Evolutionary conservation across 2,113 vertebrate species (phyloP).

Genomic region (Alouatta palliata): DNA sequence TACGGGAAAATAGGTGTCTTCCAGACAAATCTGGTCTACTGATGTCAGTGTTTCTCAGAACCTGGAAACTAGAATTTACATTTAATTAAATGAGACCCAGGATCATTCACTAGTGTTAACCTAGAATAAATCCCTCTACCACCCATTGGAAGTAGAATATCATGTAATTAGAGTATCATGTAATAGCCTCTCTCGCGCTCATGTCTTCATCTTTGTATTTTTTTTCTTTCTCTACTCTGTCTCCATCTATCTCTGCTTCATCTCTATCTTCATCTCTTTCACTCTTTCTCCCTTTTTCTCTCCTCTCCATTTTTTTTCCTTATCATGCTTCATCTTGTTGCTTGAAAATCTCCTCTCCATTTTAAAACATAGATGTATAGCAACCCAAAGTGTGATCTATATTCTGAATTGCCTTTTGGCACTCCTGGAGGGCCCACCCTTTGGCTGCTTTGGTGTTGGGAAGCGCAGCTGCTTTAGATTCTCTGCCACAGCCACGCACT

Average conservation of each 20-base stretch:
- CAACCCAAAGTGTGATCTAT: neutral
- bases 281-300: neutral
- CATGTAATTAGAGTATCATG: neutral
- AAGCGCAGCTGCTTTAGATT: neutral
- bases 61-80: neutral
- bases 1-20: neutral
- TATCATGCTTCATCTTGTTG: too few relatives aligned
- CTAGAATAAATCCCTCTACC: neutral
- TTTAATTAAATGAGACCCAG: slow-evolving; percentile 14
- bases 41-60: neutral
- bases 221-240: neutral
- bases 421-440: neutral
- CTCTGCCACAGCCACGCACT: neutral
- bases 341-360: neutral
- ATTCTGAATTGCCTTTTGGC: neutral
- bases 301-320: neutral
- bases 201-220: neutral
- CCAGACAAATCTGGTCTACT: neutral
- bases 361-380: neutral
- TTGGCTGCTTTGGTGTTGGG: neutral
- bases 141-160: neutral
- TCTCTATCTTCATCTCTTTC: neutral
- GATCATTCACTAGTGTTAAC: neutral
- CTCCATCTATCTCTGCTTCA: neutral
- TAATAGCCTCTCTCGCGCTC: neutral